These are phyloP conservation scores for Brachyopa scutellaris DNA, from an alignment of 2,888 invertebrate genomes.

Conservation along the genomic window DNA sequence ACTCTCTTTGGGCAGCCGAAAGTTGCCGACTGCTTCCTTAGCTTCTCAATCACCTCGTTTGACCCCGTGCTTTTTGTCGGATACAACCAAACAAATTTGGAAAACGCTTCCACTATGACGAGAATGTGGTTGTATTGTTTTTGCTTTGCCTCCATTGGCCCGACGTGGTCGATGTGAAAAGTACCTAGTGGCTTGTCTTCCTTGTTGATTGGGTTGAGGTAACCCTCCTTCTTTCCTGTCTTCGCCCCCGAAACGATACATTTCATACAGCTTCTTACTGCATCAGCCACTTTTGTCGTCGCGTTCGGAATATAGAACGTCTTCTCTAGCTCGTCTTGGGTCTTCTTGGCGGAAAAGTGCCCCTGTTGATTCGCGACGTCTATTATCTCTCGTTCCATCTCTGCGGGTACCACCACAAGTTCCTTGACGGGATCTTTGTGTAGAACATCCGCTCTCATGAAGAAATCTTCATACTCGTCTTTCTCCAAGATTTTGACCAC, in stretches of 20 bases:
- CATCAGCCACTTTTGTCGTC: background rate
- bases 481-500: background rate
- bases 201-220: slow-evolving; percentile 64
- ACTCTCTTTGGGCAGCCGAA: slow-evolving; percentile 73
- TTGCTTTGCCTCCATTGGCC: slow-evolving; percentile 74
- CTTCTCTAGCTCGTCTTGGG: background rate
- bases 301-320: slow-evolving; percentile 39
- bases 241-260: slow-evolving; percentile 68
- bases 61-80: slow-evolving; percentile 20
- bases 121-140: slow-evolving; percentile 77
- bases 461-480: too few relatives aligned
- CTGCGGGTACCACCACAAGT: background rate
- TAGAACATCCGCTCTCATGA: background rate
- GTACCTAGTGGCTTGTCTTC: too few relatives aligned
- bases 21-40: slow-evolving; percentile 50
- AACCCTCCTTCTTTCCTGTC: slow-evolving; percentile 76
- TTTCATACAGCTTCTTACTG: slow-evolving; percentile 19
- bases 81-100: slow-evolving; percentile 77
- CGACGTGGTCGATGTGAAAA: slow-evolving; percentile 77
- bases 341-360: background rate
- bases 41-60: slow-evolving; percentile 52
- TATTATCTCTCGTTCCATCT: background rate
- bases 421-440: background rate
- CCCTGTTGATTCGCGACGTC: background rate
- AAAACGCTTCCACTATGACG: slow-evolving; percentile 76